phyloP scores from a whole-genome alignment of 2,797 vertebrate species.

The Pangasius mekongensis region DNA sequence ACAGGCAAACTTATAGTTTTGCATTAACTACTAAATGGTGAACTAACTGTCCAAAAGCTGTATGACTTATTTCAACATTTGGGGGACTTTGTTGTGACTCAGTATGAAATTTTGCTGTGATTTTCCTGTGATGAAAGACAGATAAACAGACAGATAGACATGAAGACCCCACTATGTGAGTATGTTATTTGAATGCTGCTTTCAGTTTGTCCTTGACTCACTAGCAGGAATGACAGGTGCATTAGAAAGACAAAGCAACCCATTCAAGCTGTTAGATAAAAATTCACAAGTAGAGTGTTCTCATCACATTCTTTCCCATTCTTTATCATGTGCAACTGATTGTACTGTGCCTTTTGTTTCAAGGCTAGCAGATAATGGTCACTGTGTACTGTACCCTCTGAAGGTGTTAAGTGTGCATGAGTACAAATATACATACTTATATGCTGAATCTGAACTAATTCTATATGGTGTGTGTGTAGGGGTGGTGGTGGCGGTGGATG shows the following conservation, averaged over 20 bases:
- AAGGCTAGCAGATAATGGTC: conserved; percentile 3
- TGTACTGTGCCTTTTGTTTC: neutral
- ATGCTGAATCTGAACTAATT: neutral
- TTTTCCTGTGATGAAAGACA: neutral
- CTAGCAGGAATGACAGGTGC: conserved; percentile 8
- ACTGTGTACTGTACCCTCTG: neutral
- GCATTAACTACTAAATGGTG: neutral
- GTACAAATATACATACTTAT: neutral
- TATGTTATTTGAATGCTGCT: neutral
- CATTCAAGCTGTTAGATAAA: conserved; percentile 14
- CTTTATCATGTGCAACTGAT: neutral
- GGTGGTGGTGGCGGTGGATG: neutral
- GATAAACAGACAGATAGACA: neutral
- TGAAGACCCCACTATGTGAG: neutral
- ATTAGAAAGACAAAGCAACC: conserved; percentile 4
- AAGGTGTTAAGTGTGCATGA: neutral
- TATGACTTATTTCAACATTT: neutral
- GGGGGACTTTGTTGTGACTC: neutral
- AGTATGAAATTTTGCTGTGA: neutral
- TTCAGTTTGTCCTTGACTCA: neutral
- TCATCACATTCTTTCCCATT: neutral
- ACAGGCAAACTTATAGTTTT: neutral
- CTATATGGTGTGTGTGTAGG: neutral
- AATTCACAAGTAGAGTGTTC: neutral
- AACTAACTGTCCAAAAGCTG: neutral